Conservation (phyloP, 2,797 vertebrate species). For the Tapirus indicus region DNA sequence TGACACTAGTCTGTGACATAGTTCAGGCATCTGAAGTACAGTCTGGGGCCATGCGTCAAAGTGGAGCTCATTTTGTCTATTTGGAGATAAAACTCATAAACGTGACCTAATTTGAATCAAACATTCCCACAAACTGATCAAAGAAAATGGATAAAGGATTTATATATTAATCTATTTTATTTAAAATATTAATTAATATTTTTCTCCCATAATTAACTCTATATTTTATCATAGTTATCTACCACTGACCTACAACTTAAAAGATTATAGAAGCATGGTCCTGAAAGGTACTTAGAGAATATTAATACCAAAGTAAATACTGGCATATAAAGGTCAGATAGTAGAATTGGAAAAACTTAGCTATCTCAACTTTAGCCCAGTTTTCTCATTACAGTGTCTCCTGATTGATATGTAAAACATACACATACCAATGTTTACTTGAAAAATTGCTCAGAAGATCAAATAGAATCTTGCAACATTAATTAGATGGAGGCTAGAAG, state of each 20-base stretch:
- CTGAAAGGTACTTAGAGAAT: background rate
- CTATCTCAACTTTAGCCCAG: background rate
- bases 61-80: background rate
- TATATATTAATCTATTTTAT: background rate
- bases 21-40: background rate
- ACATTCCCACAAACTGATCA: background rate
- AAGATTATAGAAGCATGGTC: background rate
- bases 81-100: background rate
- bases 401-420: conserved; percentile 19
- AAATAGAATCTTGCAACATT: conserved; percentile 17
- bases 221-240: background rate
- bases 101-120: background rate
- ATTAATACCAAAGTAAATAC: background rate
- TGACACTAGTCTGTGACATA: background rate
- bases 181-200: background rate
- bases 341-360: background rate
- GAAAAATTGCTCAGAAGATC: conserved; percentile 4
- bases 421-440: background rate
- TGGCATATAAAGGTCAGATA: background rate
- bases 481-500: background rate
- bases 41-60: background rate
- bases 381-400: background rate
- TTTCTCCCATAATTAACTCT: background rate
- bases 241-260: background rate
- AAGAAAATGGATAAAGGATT: background rate